Conservation (phyloP, 2,797 vertebrate genomes). For the Ammospiza maritima region DNA sequence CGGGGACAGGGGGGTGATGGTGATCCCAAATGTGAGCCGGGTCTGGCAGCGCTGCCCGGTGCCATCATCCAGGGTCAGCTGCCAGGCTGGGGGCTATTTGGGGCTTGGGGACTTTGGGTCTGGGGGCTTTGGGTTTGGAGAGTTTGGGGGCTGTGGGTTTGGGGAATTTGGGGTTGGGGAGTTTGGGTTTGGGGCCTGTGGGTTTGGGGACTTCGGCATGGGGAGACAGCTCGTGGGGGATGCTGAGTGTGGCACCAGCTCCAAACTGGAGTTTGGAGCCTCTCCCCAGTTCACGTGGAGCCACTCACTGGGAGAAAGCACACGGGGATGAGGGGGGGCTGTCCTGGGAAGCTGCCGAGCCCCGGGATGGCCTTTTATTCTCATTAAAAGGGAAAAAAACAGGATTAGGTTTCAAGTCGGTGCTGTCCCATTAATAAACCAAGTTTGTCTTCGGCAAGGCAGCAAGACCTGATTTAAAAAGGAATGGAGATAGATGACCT, state of each 20-base stretch:
- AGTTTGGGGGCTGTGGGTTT: too few relatives aligned
- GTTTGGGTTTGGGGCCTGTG: too few relatives aligned
- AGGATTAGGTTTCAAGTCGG: constrained; percentile 7
- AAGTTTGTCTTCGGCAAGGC: constrained; percentile 40
- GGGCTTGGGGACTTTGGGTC: neutral
- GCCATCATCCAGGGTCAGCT: neutral
- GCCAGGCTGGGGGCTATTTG: rapidly evolving
- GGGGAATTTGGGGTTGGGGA: too few relatives aligned
- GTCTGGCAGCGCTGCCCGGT: neutral
- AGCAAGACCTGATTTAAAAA: constrained; percentile 48
- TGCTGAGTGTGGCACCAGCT: neutral
- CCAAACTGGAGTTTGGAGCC: rapidly evolving
- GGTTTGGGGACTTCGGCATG: too few relatives aligned
- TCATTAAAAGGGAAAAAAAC: neutral
- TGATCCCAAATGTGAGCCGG: rapidly evolving
- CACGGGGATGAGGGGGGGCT: rapidly evolving
- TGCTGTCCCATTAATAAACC: constrained; percentile 50
- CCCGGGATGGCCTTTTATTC: neutral
- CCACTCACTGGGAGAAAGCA: neutral
- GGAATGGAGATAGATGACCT: constrained; percentile 49
- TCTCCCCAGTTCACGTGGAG: rapidly evolving
- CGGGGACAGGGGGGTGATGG: neutral
- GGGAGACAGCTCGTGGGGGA: neutral
- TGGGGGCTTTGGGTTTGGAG: too few relatives aligned
- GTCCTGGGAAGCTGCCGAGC: neutral